phyloP scores from a whole-genome alignment of 2,888 invertebrate genomes.

The Protonemura montana region DNA sequence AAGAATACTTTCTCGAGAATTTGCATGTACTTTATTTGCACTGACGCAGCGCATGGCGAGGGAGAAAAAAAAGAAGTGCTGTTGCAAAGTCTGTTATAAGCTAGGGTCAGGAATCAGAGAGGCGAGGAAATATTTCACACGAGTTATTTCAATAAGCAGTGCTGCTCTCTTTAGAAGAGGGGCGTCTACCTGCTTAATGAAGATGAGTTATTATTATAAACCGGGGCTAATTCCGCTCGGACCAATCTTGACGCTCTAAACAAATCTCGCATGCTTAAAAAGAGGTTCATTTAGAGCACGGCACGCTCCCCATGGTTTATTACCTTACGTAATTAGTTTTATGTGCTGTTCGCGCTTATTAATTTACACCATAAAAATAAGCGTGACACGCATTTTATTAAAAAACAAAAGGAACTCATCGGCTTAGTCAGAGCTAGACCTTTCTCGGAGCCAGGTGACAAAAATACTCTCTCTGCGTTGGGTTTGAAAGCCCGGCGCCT shows the following conservation, averaged over 20 bases:
- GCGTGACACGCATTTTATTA: background rate
- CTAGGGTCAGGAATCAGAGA: background rate
- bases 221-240: background rate
- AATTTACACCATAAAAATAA: background rate
- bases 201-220: background rate
- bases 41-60: conserved; percentile 32
- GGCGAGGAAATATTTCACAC: background rate
- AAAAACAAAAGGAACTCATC: background rate
- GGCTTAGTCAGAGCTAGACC: background rate
- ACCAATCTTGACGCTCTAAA: background rate
- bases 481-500: background rate
- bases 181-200: background rate
- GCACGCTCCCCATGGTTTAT: background rate
- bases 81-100: background rate
- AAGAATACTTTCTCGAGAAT: conserved; percentile 34
- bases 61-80: background rate
- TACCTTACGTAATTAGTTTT: background rate
- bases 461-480: background rate
- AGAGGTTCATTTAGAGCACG: background rate
- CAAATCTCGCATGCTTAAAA: background rate
- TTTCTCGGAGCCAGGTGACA: too few species aligned
- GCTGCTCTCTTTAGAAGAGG: background rate
- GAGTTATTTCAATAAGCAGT: background rate
- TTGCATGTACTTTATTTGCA: conserved; percentile 41
- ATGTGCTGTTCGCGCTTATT: background rate